Evolutionary conservation across 2,888 invertebrate species (phyloP).

Genomic region (Nycteola revayana): DNA sequence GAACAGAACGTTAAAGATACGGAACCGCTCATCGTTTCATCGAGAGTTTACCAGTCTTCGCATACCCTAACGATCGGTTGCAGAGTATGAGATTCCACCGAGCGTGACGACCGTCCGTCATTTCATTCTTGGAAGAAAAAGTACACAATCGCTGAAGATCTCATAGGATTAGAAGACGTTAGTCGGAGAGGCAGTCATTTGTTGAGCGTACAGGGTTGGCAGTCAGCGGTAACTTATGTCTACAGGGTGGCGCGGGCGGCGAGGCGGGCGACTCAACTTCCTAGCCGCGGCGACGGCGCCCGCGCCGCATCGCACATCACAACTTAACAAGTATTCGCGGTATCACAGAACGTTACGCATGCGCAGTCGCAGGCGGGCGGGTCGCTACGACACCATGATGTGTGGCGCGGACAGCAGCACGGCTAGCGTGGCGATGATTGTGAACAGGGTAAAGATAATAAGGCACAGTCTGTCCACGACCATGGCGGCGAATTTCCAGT

Average conservation of each 20-base stretch:
- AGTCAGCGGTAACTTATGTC: slow-evolving; percentile 74
- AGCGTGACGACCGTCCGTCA: slow-evolving; percentile 40
- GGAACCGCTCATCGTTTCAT: slow-evolving; percentile 40
- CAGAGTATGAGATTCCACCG: slow-evolving; percentile 36
- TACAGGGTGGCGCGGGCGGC: slow-evolving; percentile 74
- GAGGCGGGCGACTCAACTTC: slow-evolving; percentile 72
- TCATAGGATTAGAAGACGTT: slow-evolving; percentile 50
- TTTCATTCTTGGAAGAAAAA: slow-evolving; percentile 44
- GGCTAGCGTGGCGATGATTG: slow-evolving; percentile 98
- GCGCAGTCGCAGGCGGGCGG: slow-evolving; percentile 78
- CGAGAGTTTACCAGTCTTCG: slow-evolving; percentile 18
- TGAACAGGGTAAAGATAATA: slow-evolving; percentile 99
- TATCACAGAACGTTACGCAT: slow-evolving; percentile 85
- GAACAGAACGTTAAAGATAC: slow-evolving; percentile 38
- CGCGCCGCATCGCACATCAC: slow-evolving; percentile 79
- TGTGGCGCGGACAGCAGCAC: slow-evolving; percentile 98
- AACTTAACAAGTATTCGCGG: slow-evolving; percentile 86
- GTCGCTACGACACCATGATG: slow-evolving; percentile 94
- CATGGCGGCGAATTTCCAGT: slow-evolving; percentile 99
- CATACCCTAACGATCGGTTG: slow-evolving; percentile 34
- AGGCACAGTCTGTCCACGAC: slow-evolving; percentile 99
- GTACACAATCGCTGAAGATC: slow-evolving; percentile 51
- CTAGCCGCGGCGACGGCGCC: slow-evolving; percentile 68
- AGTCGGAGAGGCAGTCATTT: slow-evolving; percentile 67
- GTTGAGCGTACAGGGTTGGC: slow-evolving; percentile 69